Base-by-base conservation (phyloP, 2,888 invertebrate species). In the Parnassius orleans region DNA sequence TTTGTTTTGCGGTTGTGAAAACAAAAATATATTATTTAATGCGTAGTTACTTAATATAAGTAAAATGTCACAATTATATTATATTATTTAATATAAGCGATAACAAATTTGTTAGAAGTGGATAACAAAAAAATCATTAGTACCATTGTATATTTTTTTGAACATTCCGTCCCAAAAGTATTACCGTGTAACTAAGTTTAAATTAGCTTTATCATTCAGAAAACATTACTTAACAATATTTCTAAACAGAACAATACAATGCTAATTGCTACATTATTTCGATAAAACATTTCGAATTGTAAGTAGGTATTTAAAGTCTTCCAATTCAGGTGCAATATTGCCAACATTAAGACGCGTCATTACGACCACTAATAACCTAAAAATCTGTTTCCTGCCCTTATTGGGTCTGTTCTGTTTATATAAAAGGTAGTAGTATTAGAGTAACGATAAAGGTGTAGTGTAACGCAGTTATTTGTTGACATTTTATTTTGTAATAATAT, bases 161-260 rank as follows among this genome's bases (percentile, higher is more conserved):
- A 78, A 81, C 76, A 82, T 81, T 88, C 88, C 88, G 88, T 88
- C 87, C 87, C 72, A 74, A 78, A 74, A 84, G 84, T 87, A 86
- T 86, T 87, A 87, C 83, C 83, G 82, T 78, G 77, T 78, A 67
- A 71, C 69, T 75, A 72, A 70, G 66, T 59, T 72, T 72, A 68
- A 62, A 24, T 60, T 66, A 62, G 43, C 33, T 52, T 53, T 57
- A 44, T 42, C 19, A 19, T 19, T 19, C 48, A 60, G 43, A 43
- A 57, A 60, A 57, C 50, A 14, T 33, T 19, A 46, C 15, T 19
- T 19, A 19, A 19, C 19, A 19, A 19, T 19, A 19, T 19, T 19
- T 19, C 19, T 53, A 42, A 53, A 53, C 41, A 43, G 15, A 43
- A 14, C 14, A 53, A n/a, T 53, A 42, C 10, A 33, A 33, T 33